These are phyloP conservation scores for Scaptomyza graminum DNA, from an alignment of 1,140 invertebrate genomes.

Conservation along the genomic window DNA sequence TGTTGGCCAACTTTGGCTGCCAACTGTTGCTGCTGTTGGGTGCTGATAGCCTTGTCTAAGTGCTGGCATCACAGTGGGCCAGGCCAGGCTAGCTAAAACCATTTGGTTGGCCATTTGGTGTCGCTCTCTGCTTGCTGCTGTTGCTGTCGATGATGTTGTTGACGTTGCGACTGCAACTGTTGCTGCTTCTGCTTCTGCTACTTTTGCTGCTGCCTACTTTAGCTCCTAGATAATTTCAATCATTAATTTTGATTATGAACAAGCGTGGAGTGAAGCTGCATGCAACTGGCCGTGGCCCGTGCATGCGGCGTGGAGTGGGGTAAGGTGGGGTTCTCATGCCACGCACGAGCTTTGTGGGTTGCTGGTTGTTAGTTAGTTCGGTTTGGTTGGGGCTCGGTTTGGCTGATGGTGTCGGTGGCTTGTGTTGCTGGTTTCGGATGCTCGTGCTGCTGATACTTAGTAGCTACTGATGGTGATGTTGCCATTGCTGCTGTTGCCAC, in stretches of 20 bases:
- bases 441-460: constrained; percentile 1
- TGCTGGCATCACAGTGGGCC: constrained; percentile 72
- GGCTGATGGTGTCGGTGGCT: constrained; percentile 1
- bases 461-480: background rate
- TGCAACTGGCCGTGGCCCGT: constrained; percentile 6
- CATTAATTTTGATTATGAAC: constrained; percentile 83
- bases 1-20: constrained; percentile 75
- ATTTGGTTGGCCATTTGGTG: constrained; percentile 28
- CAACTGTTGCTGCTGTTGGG: constrained; percentile 48
- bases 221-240: constrained; percentile 80
- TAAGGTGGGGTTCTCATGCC: background rate
- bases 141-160: constrained; percentile 57
- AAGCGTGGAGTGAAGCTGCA: constrained; percentile 57
- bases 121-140: constrained; percentile 1
- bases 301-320: background rate
- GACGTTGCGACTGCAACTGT: constrained; percentile 51
- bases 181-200: constrained; percentile 21
- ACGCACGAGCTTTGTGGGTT: constrained; percentile 58
- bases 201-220: constrained; percentile 64
- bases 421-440: constrained; percentile 1
- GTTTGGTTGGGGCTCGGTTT: background rate
- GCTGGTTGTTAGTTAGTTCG: constrained; percentile 10
- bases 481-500: no score
- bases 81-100: constrained; percentile 34
- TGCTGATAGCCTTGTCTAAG: constrained; percentile 82